Conservation (phyloP, 2,113 vertebrate species). For the Caracal caracal region DNA sequence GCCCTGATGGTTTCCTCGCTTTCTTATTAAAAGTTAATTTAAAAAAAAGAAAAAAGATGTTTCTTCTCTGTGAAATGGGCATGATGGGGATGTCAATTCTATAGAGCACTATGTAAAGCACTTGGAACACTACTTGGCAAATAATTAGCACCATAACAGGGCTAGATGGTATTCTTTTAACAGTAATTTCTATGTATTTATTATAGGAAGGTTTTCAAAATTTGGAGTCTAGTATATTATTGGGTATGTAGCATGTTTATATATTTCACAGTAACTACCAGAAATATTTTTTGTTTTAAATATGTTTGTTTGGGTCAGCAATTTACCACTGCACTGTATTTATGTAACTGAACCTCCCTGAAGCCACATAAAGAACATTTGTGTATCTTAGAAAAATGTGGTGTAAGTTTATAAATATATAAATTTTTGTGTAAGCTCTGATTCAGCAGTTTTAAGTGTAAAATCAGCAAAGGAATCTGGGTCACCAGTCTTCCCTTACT, state of each 20-base stretch:
- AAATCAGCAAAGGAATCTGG: neutral
- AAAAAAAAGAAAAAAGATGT: neutral
- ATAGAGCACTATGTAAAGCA: neutral
- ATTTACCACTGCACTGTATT: neutral
- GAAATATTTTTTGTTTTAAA: neutral
- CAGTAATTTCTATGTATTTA: neutral
- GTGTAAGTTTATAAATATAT: neutral
- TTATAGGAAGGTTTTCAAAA: neutral
- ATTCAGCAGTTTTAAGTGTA: slow-evolving; percentile 34
- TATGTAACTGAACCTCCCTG: neutral
- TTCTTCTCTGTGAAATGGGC: neutral
- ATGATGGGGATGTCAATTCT: neutral
- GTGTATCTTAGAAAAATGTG: slow-evolving; percentile 14
- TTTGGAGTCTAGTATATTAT: neutral
- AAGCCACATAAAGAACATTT: slow-evolving; percentile 15
- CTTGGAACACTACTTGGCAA: neutral
- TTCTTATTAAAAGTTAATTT: neutral
- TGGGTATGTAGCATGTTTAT: neutral
- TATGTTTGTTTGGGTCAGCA: neutral
- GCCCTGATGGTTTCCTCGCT: neutral
- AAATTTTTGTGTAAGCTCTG: neutral
- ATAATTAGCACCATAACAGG: neutral
- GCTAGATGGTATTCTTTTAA: neutral
- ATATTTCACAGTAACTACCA: neutral
- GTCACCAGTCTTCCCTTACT: neutral